Percentiles rank a stretch among this genome's conserved stretches.
Evolutionary conservation across 2,797 vertebrate species (phyloP).

Genomic region (Anomalospiza imberbis): DNA sequence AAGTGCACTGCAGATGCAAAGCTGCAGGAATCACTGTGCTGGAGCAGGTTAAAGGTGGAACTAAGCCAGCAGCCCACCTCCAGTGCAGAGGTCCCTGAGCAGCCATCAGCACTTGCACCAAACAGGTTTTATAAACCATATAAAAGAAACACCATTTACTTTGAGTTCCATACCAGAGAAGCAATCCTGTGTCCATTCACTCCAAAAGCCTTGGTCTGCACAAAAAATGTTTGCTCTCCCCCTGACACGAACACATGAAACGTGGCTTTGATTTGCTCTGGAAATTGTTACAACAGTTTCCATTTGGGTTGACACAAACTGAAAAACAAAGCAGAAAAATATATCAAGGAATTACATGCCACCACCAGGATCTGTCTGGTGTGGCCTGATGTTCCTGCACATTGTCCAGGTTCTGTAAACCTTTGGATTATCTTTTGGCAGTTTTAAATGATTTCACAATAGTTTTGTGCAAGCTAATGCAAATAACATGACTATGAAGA

Average conservation of each 20-base stretch:
- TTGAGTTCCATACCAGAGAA: slow-evolving; percentile 64
- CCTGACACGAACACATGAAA: slow-evolving; percentile 68
- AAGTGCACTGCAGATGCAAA: neutral
- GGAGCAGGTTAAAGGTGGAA: neutral
- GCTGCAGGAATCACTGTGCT: neutral
- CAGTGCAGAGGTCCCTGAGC: neutral
- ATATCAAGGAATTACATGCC: neutral
- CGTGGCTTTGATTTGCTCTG: neutral
- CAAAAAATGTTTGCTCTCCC: slow-evolving; percentile 72
- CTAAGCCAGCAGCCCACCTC: neutral
- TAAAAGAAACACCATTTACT: neutral
- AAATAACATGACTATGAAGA: neutral
- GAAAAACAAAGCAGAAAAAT: slow-evolving; percentile 21
- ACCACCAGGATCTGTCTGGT: neutral
- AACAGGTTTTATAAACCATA: neutral
- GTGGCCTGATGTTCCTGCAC: neutral
- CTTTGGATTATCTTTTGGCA: neutral
- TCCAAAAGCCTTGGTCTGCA: slow-evolving; percentile 75
- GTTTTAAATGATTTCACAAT: neutral
- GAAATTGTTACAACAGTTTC: slow-evolving; percentile 38
- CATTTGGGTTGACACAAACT: slow-evolving; percentile 56
- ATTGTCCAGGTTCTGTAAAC: neutral
- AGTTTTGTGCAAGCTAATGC: neutral
- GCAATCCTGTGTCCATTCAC: slow-evolving; percentile 73
- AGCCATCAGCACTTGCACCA: neutral